Base-by-base conservation (phyloP, 2,113 vertebrate genomes). In the Craseonycteris thonglongyai region DNA sequence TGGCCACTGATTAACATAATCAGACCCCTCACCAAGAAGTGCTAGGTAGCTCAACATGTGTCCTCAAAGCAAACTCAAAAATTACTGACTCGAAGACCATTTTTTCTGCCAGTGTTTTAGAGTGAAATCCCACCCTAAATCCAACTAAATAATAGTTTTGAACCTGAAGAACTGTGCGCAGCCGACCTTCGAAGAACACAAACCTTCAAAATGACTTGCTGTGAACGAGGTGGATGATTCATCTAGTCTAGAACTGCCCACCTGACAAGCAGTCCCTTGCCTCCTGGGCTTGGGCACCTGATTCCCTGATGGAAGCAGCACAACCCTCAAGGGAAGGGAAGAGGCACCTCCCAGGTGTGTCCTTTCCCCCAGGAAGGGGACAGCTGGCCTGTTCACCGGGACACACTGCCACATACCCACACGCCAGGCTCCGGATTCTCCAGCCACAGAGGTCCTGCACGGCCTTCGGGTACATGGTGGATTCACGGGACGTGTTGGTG, bases 361-460 rank as follows among this genome's bases (percentile, higher is more conserved):
- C 71, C 1, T 13, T 19, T 5, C 16, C 1, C 12, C 7, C 12
- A 0, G 2, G 11, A 38, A 11, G 33, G 30, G 19, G 6, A 22
- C 6, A 51, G 14, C 15, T 0, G 0, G 10, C 26, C 8, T 1
- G 0, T 14, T 10, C 30, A 6, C 6, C 12, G 7, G 22, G 19
- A 0, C 5, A 3, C 21, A 0, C 1, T 0, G 14, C 0, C 72
- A 98, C 99, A 97, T 96, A 99, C 99, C 99, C 99, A 42, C 99
- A 99, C 0, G 99, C 98, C 98, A 99, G 96, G 96, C 99, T 99
- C 75, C 99, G 99, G 95, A 99, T 98, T 93, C 99, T 99, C 99
- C 99, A 99, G 40, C 99, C 99, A 13, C 99, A 99, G 33, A 99
- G 98, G 61, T 99, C 99, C 98, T 99, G 99, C 94, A 99, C 99